phyloP scores from a whole-genome alignment of 2,797 vertebrate species.

The Danio jaintianensis region DNA sequence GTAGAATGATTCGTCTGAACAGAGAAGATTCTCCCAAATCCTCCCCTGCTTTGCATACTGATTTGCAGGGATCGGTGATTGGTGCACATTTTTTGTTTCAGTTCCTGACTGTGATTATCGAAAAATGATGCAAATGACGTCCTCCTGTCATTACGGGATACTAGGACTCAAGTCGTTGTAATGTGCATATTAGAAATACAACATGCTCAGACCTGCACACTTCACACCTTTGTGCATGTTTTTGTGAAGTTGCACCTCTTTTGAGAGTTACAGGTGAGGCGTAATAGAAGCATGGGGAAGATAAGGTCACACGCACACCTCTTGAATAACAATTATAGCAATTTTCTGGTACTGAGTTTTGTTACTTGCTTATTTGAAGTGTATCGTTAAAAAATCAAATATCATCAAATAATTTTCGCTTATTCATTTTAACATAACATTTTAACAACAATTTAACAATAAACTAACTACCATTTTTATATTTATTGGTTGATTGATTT shows the following conservation, averaged over 20 bases:
- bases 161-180: background rate
- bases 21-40: background rate
- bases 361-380: too few species aligned
- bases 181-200: slow-evolving; percentile 2
- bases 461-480: too few species aligned
- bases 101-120: background rate
- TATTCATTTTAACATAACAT: too few species aligned
- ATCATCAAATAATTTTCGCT: too few species aligned
- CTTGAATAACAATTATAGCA: too few species aligned
- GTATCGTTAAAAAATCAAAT: too few species aligned
- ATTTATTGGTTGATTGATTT: too few species aligned
- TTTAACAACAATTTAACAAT: too few species aligned
- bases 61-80: slow-evolving; percentile 2
- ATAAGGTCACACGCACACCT: slow-evolving; percentile 16
- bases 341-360: too few species aligned
- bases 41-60: background rate
- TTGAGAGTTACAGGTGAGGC: slow-evolving; percentile 19
- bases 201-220: slow-evolving; percentile 22
- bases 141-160: background rate
- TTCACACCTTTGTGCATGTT: background rate
- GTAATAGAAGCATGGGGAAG: background rate
- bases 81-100: background rate
- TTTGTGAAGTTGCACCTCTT: slow-evolving; percentile 13
- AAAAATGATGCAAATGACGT: background rate
- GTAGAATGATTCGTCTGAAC: background rate